Conservation (phyloP, 2,113 vertebrate species). For the Antigone vipio region DNA sequence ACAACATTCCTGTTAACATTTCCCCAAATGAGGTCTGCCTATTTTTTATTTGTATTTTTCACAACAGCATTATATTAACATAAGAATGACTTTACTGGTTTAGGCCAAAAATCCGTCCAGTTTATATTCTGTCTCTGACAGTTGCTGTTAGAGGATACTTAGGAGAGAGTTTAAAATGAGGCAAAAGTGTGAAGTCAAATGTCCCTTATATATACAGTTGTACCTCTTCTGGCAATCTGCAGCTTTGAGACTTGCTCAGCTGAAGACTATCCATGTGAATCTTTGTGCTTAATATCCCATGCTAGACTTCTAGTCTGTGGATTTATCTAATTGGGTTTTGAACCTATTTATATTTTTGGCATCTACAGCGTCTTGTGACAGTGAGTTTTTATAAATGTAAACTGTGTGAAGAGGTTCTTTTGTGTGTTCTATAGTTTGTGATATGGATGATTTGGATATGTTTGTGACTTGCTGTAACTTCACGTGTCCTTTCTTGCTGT, state of each 20-base stretch:
- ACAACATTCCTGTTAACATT: constrained; percentile 66
- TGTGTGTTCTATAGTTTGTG: background rate
- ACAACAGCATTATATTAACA: background rate
- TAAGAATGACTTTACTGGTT: constrained; percentile 5
- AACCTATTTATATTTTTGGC: background rate
- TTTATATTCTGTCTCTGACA: constrained; percentile 4
- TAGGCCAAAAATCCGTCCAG: constrained; percentile 37
- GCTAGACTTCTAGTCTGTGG: background rate
- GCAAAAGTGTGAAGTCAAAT: background rate
- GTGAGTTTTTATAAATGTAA: constrained; percentile 40
- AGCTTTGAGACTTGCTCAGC: constrained; percentile 47
- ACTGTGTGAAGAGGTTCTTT: background rate
- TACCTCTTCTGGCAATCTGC: constrained; percentile 26
- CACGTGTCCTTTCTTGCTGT: background rate
- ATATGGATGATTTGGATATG: background rate
- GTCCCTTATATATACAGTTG: background rate
- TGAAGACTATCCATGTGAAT: background rate
- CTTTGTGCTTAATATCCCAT: background rate
- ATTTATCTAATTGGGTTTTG: background rate
- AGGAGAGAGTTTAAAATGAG: background rate
- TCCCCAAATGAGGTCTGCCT: constrained; percentile 62
- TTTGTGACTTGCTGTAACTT: constrained; percentile 30
- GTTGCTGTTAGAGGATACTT: constrained; percentile 2
- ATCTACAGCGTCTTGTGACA: constrained; percentile 24
- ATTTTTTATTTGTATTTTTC: constrained; percentile 53